These are phyloP conservation scores for Pammene fasciana DNA, from an alignment of 2,888 invertebrate genomes.

Conservation along the genomic window DNA sequence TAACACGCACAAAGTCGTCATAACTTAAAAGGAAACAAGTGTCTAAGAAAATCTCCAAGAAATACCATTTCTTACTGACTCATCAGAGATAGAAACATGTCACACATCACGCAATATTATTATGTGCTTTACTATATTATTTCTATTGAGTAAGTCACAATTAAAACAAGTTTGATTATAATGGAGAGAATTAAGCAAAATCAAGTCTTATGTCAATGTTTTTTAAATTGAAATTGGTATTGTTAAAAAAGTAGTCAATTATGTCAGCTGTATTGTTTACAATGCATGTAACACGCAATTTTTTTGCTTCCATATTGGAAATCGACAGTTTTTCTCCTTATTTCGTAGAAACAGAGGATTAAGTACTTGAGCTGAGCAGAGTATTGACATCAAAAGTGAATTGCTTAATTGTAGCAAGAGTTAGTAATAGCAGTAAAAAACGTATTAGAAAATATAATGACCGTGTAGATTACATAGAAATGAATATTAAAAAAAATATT, in stretches of 20 bases:
- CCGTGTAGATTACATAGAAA: not conserved
- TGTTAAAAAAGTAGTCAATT: not conserved
- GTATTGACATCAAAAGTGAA: slow-evolving; percentile 22
- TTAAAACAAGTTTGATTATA: not conserved
- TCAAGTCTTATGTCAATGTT: not conserved
- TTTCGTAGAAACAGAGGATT: slow-evolving; percentile 27
- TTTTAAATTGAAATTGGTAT: not conserved
- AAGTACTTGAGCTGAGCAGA: slow-evolving; percentile 11
- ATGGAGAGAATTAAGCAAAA: not conserved
- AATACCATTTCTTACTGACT: not conserved
- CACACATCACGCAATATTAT: slow-evolving; percentile 2
- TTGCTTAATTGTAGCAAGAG: slow-evolving; percentile 33
- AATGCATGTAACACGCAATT: slow-evolving; percentile 27
- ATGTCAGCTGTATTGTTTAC: too few species aligned
- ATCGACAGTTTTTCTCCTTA: slow-evolving; percentile 38
- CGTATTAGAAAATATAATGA: slow-evolving; percentile 11
- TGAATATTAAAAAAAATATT: not conserved
- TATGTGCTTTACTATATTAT: slow-evolving; percentile 6
- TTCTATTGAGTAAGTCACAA: not conserved
- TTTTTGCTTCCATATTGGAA: slow-evolving; percentile 32
- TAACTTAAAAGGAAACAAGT: not conserved
- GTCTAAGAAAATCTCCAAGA: not conserved
- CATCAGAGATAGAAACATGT: slow-evolving; percentile 1
- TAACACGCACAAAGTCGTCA: not conserved
- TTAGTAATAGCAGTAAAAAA: slow-evolving; percentile 9